A percentile compares a stretch with the other conserved stretches of the same genome.
phyloP scores from a whole-genome alignment of 2,113 vertebrate genomes.

The Jaculus jaculus region DNA sequence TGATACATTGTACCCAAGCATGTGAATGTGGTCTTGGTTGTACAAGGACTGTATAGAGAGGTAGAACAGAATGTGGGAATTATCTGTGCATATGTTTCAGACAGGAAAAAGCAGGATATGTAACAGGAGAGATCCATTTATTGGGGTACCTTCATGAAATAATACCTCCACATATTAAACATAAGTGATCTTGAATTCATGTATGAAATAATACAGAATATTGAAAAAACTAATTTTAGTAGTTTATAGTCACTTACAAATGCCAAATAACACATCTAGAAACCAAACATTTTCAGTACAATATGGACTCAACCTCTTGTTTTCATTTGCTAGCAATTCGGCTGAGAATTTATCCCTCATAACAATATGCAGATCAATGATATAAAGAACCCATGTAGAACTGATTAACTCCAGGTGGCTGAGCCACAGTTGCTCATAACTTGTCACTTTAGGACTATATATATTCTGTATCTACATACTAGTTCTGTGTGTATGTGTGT shows the following conservation, averaged over 20 bases:
- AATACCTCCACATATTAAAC: not conserved
- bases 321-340: slow-evolving; percentile 5
- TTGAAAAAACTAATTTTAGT: not conserved
- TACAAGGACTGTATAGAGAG: accelerated
- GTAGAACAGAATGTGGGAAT: accelerated
- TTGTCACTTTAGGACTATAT: not conserved
- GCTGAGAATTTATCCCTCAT: not conserved
- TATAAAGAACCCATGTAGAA: not conserved
- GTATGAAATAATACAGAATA: not conserved
- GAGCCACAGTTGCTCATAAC: not conserved
- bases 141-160: not conserved
- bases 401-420: not conserved
- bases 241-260: not conserved
- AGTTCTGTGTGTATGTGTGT: not conserved
- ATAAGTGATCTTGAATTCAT: not conserved
- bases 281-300: not conserved
- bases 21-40: not conserved
- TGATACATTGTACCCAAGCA: not conserved
- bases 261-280: not conserved
- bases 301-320: not conserved
- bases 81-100: not conserved
- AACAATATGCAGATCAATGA: not conserved
- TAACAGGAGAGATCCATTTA: not conserved
- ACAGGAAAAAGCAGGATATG: not conserved
- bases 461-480: no score